Conservation (phyloP, 2,113 vertebrate species). For the Gasterosteus nipponicus region DNA sequence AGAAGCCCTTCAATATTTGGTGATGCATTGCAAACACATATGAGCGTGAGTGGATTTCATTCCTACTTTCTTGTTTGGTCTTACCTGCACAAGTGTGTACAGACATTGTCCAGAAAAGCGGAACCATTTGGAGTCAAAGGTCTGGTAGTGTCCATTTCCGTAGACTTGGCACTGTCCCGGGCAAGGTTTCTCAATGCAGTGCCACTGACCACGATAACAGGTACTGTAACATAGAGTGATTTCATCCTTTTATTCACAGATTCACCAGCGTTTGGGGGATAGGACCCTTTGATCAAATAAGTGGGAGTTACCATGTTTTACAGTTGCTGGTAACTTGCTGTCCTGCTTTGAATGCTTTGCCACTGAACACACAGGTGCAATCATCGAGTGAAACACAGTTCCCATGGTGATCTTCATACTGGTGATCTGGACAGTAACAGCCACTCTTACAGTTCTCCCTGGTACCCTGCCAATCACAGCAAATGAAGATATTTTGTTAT, state of each 20-base stretch:
- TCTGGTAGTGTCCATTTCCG: conserved; percentile 82
- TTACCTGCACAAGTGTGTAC: conserved; percentile 80
- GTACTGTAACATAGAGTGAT: conserved; percentile 45
- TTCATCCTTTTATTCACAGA: background rate
- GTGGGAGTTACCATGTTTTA: conserved; percentile 69
- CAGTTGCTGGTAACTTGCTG: conserved; percentile 66
- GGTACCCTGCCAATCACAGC: conserved; percentile 43
- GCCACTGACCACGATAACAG: conserved; percentile 75
- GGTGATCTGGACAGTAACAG: conserved; percentile 75
- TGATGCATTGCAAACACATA: background rate
- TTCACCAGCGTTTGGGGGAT: background rate
- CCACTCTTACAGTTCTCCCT: conserved; percentile 65
- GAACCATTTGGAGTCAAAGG: conserved; percentile 82
- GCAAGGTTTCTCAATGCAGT: conserved; percentile 67
- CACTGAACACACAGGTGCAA: conserved; percentile 77
- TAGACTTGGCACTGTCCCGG: conserved; percentile 78
- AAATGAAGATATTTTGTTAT: background rate
- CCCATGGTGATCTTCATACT: conserved; percentile 76
- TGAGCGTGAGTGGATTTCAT: background rate
- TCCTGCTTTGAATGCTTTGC: conserved; percentile 63
- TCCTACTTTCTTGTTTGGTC: conserved; percentile 7
- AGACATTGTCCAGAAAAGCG: conserved; percentile 80
- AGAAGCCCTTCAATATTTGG: background rate
- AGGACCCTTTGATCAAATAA: accelerated
- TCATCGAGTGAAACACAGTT: conserved; percentile 68